Evolutionary conservation across 2,888 invertebrate genomes (phyloP).

Genomic region (Scaptomyza reducta): DNA sequence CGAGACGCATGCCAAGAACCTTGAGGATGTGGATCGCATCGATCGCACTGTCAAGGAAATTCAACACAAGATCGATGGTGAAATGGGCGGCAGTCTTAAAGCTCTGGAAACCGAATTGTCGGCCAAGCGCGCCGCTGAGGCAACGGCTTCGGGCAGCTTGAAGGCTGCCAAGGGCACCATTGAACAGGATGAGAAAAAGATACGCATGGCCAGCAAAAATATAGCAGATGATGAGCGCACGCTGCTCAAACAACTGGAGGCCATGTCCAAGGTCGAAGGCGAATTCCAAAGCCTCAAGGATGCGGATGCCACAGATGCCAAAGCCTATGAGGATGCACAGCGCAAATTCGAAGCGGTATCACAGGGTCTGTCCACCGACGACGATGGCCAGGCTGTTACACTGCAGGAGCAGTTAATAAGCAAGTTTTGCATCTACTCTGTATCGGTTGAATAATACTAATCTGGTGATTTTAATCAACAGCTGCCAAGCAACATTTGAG

Average conservation of each 20-base stretch:
- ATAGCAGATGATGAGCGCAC: slow-evolving; percentile 88
- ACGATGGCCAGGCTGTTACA: slow-evolving; percentile 91
- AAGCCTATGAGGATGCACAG: slow-evolving; percentile 90
- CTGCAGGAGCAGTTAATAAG: slow-evolving; percentile 95
- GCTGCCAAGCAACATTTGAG: slow-evolving; percentile 91
- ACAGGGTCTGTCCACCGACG: slow-evolving; percentile 91
- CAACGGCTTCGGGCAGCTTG: slow-evolving; percentile 87
- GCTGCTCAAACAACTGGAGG: slow-evolving; percentile 86
- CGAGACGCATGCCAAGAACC: slow-evolving; percentile 85
- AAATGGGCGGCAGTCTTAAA: slow-evolving; percentile 87
- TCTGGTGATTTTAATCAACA: slow-evolving; percentile 68
- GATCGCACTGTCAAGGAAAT: slow-evolving; percentile 87
- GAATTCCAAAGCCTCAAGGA: slow-evolving; percentile 89
- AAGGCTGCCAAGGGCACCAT: slow-evolving; percentile 88
- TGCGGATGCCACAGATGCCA: slow-evolving; percentile 88
- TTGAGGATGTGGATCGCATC: slow-evolving; percentile 85
- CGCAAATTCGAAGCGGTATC: slow-evolving; percentile 93
- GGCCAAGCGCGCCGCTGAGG: slow-evolving; percentile 88
- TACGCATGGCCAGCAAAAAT: slow-evolving; percentile 88
- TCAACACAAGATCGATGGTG: slow-evolving; percentile 88
- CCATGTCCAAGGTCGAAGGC: slow-evolving; percentile 86
- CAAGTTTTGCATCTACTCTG: slow-evolving; percentile 76
- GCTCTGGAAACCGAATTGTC: slow-evolving; percentile 88
- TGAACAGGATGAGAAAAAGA: slow-evolving; percentile 88
- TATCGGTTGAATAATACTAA: neutral